Conservation (phyloP, 2,797 vertebrate species). For the Typhlichthys eigenmanni region DNA sequence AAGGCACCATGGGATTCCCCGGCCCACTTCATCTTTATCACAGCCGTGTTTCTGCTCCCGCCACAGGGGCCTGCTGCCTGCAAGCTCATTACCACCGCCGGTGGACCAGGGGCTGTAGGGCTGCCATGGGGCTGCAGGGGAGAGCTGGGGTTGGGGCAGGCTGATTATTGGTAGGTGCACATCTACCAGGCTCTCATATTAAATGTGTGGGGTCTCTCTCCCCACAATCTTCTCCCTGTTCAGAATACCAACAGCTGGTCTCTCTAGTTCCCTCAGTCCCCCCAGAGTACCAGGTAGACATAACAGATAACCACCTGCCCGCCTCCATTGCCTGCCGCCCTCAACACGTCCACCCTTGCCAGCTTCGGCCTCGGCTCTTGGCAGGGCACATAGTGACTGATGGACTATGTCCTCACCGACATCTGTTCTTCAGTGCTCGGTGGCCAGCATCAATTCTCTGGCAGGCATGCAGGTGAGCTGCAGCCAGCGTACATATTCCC, state of each 20-base stretch:
- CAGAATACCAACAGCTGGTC: slow-evolving; percentile 57
- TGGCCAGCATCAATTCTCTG: slow-evolving; percentile 55
- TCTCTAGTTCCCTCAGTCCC: slow-evolving; percentile 51
- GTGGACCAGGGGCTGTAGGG: slow-evolving; percentile 56
- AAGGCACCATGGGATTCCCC: slow-evolving; percentile 64
- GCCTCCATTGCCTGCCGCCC: slow-evolving; percentile 35
- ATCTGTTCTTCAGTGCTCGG: slow-evolving; percentile 66
- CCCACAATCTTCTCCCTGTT: slow-evolving; percentile 29
- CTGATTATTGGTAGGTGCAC: slow-evolving; percentile 25
- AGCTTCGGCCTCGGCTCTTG: slow-evolving; percentile 47
- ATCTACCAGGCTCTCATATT: slow-evolving; percentile 11
- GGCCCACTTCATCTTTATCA: slow-evolving; percentile 69
- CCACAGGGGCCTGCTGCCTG: slow-evolving; percentile 55
- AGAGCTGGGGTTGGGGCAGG: slow-evolving; percentile 25
- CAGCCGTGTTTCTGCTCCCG: slow-evolving; percentile 51
- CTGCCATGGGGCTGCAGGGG: slow-evolving; percentile 42
- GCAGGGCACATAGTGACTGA: slow-evolving; percentile 65
- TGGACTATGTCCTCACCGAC: slow-evolving; percentile 68
- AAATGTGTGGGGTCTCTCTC: slow-evolving; percentile 22
- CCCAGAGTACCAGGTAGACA: slow-evolving; percentile 54
- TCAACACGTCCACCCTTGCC: slow-evolving; percentile 33
- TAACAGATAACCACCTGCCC: slow-evolving; percentile 64
- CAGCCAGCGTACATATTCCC: slow-evolving; percentile 31
- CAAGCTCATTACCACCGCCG: slow-evolving; percentile 65
- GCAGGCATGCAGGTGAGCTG: slow-evolving; percentile 23